phyloP scores from a whole-genome alignment of 2,113 vertebrate genomes.

The Nesogale talazaci region DNA sequence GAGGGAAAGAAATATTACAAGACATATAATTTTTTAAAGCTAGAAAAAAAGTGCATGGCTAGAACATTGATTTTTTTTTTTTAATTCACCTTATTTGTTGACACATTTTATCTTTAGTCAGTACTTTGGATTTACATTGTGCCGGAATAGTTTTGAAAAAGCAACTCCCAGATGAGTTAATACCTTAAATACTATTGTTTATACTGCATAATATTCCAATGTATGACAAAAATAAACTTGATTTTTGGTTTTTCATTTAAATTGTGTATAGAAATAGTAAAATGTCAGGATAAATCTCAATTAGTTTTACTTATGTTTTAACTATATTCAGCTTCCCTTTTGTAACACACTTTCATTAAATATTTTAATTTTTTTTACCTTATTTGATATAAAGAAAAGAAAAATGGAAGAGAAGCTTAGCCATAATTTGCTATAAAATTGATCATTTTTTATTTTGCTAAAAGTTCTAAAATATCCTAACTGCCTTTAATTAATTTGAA shows the following conservation, averaged over 20 bases:
- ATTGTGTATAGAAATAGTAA: constrained; percentile 12
- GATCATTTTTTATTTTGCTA: constrained; percentile 8
- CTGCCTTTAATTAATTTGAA: constrained; percentile 45
- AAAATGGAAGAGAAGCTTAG: constrained; percentile 7
- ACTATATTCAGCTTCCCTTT: constrained; percentile 25
- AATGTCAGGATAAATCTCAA: constrained; percentile 1
- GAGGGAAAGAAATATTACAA: constrained; percentile 65
- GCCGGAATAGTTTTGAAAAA: constrained; percentile 58
- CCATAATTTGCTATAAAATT: constrained; percentile 50
- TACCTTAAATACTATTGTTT: constrained; percentile 30
- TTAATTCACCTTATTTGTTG: constrained; percentile 60
- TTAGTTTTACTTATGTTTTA: constrained; percentile 53
- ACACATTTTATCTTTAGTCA: constrained; percentile 36
- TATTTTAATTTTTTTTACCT: neutral
- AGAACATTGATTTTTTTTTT: constrained; percentile 65
- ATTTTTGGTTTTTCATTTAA: constrained; percentile 45
- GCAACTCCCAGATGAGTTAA: constrained; percentile 12
- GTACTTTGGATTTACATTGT: constrained; percentile 43
- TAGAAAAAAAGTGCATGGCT: constrained; percentile 56
- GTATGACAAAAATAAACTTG: constrained; percentile 19
- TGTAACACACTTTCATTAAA: constrained; percentile 25
- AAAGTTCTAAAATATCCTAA: constrained; percentile 43
- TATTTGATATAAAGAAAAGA: constrained; percentile 2
- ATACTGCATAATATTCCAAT: constrained; percentile 24
- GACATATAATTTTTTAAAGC: constrained; percentile 66